A percentile compares a stretch with the other conserved stretches of the same genome.
phyloP scores from a whole-genome alignment of 2,113 vertebrate species.

The Nerophis ophidion region DNA sequence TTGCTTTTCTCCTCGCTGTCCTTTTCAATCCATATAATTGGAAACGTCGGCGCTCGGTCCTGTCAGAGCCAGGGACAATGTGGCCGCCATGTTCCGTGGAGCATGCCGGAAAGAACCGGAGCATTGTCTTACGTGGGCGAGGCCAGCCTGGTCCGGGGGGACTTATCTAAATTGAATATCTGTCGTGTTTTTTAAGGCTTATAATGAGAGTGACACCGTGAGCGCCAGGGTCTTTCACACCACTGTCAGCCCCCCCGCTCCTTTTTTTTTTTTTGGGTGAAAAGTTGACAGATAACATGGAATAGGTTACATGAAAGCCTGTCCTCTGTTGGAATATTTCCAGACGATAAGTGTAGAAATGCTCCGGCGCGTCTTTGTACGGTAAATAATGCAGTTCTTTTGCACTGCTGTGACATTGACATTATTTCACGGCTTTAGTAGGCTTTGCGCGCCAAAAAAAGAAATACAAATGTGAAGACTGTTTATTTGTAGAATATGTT shows the following conservation, averaged over 20 bases:
- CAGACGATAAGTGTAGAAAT: no score
- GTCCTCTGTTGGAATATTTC: slow-evolving; percentile 55
- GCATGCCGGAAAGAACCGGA: slow-evolving; percentile 65
- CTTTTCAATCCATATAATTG: slow-evolving; percentile 60
- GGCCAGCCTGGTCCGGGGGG: slow-evolving; percentile 54
- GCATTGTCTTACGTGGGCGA: slow-evolving; percentile 69
- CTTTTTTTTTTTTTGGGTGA: slow-evolving; percentile 41
- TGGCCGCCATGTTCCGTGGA: slow-evolving; percentile 67
- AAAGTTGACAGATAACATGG: slow-evolving; percentile 73
- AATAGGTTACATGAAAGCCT: slow-evolving; percentile 65
- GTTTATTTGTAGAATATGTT: no score
- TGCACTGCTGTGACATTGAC: no score
- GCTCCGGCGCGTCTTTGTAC: no score
- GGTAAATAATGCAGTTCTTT: no score
- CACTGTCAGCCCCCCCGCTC: slow-evolving; percentile 48
- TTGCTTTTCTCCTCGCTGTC: slow-evolving; percentile 28
- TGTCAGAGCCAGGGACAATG: slow-evolving; percentile 63
- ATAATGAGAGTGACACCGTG: slow-evolving; percentile 69
- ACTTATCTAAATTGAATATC: slow-evolving; percentile 82
- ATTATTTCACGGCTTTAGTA: no score
- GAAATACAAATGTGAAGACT: no score
- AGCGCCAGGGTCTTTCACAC: slow-evolving; percentile 56
- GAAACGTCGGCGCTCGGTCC: slow-evolving; percentile 64
- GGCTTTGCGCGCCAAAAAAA: no score
- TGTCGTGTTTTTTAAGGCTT: slow-evolving; percentile 71